Evolutionary conservation across 2,888 invertebrate species (phyloP).

Genomic region (Clivina fossor): DNA sequence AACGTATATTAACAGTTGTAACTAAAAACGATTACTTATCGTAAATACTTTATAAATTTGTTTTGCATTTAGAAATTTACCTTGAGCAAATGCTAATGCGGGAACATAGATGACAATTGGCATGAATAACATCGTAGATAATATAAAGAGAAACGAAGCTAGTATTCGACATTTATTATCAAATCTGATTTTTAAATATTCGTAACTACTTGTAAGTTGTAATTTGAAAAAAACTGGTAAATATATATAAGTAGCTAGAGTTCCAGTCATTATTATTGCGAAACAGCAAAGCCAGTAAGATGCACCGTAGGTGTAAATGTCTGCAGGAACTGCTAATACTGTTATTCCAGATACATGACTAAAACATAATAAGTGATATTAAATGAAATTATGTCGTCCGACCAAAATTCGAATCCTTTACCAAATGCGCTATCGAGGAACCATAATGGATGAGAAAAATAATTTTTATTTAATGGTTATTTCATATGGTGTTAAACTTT

Average conservation of each 20-base stretch:
- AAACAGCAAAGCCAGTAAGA: constrained; percentile 59
- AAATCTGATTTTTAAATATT: constrained; percentile 67
- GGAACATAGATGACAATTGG: constrained; percentile 73
- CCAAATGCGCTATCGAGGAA: neutral
- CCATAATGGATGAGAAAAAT: neutral
- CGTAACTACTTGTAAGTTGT: constrained; percentile 69
- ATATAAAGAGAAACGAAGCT: constrained; percentile 62
- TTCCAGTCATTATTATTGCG: constrained; percentile 49
- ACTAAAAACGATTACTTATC: constrained; percentile 59
- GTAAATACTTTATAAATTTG: neutral
- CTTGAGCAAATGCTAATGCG: constrained; percentile 68
- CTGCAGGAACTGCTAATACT: constrained; percentile 63
- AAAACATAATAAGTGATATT: constrained; percentile 44
- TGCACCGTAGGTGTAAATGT: constrained; percentile 51
- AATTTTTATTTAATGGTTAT: neutral
- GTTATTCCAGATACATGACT: constrained; percentile 77
- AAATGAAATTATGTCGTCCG: constrained; percentile 14
- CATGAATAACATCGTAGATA: constrained; percentile 60
- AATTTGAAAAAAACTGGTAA: constrained; percentile 71
- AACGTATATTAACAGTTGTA: constrained; percentile 64
- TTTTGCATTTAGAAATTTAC: constrained; percentile 49
- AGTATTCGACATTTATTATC: constrained; percentile 61
- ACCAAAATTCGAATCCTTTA: neutral
- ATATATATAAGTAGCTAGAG: constrained; percentile 52
- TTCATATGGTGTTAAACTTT: neutral